phyloP scores from a whole-genome alignment of 2,113 vertebrate species.

The Piprites chloris region DNA sequence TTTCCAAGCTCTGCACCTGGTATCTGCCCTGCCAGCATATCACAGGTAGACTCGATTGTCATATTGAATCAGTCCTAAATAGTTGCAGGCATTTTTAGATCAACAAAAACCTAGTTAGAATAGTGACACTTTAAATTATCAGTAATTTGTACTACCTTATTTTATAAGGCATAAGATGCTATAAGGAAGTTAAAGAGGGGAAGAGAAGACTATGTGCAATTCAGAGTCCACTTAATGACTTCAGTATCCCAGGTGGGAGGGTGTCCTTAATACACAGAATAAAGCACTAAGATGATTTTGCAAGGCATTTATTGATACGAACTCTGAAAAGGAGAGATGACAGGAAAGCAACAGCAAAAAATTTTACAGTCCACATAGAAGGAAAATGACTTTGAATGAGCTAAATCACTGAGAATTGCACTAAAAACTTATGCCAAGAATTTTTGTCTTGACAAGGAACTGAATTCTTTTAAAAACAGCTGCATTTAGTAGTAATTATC shows the following conservation, averaged over 20 bases:
- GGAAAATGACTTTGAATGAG: constrained; percentile 3
- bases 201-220: neutral
- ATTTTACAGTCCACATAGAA: neutral
- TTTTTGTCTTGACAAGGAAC: constrained; percentile 16
- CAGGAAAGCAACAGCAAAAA: constrained; percentile 12
- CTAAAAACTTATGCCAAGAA: constrained; percentile 1
- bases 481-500: neutral
- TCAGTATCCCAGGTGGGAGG: neutral
- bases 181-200: neutral
- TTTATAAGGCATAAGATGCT: neutral
- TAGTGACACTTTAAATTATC: neutral
- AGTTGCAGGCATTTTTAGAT: neutral
- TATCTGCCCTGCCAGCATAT: neutral
- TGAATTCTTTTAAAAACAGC: neutral
- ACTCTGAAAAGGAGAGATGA: neutral
- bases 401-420: constrained; percentile 17
- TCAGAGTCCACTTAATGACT: neutral
- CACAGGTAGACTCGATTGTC: rapidly evolving
- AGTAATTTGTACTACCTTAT: neutral
- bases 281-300: neutral
- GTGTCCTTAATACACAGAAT: neutral
- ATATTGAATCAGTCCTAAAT: neutral
- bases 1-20: neutral
- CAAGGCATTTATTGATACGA: neutral
- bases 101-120: neutral